Conservation (phyloP, 2,797 vertebrate species). For the Amblyraja radiata region DNA sequence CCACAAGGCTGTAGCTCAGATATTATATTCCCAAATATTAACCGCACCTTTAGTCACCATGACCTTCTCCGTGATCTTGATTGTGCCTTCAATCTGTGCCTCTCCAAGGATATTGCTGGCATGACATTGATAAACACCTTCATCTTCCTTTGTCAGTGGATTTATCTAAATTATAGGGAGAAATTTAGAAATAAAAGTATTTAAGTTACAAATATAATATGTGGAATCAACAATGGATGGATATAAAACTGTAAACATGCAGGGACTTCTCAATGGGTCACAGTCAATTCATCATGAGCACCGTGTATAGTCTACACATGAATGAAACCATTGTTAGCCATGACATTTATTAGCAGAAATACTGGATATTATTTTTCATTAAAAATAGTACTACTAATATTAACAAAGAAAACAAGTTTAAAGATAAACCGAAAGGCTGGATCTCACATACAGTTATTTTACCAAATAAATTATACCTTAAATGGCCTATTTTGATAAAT, state of each 20-base stretch:
- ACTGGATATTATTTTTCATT: neutral
- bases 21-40: neutral
- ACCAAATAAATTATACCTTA: neutral
- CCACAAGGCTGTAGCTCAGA: neutral
- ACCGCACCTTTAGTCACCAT: neutral
- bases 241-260: neutral
- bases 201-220: neutral
- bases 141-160: conserved; percentile 55
- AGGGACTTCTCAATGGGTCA: neutral
- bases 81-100: conserved; percentile 46
- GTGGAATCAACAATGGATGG: neutral
- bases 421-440: neutral
- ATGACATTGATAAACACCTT: conserved; percentile 56
- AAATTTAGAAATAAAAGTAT: neutral
- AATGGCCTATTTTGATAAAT: neutral
- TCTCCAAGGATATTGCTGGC: conserved; percentile 53
- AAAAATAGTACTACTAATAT: neutral
- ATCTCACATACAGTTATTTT: neutral
- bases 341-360: neutral
- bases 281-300: too few relatives aligned
- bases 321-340: neutral
- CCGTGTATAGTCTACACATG: neutral
- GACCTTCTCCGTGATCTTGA: conserved; percentile 47
- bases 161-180: conserved; percentile 49
- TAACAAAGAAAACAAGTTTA: neutral